Conservation (phyloP, 1,140 invertebrate species). For the Trichomalopsis sarcophagae region DNA sequence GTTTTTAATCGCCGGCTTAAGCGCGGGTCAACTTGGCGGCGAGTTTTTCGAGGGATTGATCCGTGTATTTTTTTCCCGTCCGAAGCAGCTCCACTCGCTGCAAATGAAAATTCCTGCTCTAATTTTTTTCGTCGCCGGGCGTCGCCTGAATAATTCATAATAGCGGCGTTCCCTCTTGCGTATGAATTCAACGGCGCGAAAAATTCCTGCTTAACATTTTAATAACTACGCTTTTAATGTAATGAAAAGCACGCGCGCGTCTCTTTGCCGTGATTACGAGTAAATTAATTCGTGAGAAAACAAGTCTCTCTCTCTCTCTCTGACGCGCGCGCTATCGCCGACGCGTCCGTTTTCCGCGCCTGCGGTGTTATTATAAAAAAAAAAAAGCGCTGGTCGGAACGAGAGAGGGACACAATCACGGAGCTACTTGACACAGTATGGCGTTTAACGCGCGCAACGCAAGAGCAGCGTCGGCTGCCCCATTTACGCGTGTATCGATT, state of each 20-base stretch:
- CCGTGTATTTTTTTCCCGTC: too few species aligned
- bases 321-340: too few species aligned
- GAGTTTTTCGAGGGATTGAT: too few species aligned
- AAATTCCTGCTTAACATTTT: background rate
- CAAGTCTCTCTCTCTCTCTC: too few species aligned
- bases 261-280: too few species aligned
- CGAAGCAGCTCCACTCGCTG: background rate
- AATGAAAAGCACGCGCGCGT: background rate
- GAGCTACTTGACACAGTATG: background rate
- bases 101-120: background rate
- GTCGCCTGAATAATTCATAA: background rate
- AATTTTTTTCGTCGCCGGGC: background rate
- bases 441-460: background rate
- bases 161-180: background rate
- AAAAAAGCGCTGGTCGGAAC: background rate
- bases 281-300: too few species aligned
- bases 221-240: background rate
- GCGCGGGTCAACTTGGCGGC: too few species aligned
- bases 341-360: too few species aligned
- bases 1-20: background rate
- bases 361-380: too few species aligned
- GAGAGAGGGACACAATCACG: background rate
- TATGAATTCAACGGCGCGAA: background rate
- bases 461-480: background rate
- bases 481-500: constrained; percentile 21